A percentile compares a stretch with the other conserved stretches of the same genome.
Evolutionary conservation across 2,113 vertebrate species (phyloP).

Genomic region (Pedionomus torquatus): DNA sequence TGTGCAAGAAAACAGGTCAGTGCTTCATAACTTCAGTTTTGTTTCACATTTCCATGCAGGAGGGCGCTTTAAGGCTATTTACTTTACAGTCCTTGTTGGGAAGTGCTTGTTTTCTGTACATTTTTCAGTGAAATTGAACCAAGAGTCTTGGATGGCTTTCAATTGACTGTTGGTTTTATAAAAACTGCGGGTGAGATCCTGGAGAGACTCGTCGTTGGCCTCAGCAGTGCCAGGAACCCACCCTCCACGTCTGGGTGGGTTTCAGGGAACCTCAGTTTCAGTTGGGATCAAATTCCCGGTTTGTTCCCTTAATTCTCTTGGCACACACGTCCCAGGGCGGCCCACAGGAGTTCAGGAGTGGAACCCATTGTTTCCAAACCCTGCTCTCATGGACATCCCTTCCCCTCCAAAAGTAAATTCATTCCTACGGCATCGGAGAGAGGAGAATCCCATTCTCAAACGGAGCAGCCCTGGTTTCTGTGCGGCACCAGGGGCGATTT

Average conservation of each 20-base stretch:
- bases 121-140: not conserved
- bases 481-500: not conserved
- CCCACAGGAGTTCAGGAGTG: not conserved
- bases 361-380: not conserved
- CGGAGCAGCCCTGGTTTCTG: not conserved
- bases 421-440: not conserved
- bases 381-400: not conserved
- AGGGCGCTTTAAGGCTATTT: not conserved
- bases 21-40: not conserved
- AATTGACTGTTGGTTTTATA: not conserved
- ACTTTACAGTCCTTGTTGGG: not conserved
- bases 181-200: not conserved
- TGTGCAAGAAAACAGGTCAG: not conserved
- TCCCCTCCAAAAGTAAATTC: not conserved
- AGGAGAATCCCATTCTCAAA: not conserved
- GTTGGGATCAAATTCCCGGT: not conserved
- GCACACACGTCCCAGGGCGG: not conserved
- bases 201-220: not conserved
- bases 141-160: not conserved
- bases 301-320: not conserved
- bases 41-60: not conserved
- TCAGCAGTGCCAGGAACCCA: not conserved
- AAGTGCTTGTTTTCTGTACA: not conserved
- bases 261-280: not conserved
- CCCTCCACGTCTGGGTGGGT: not conserved